Percentiles rank a stretch among this genome's conserved stretches.
These are phyloP conservation scores for Copidosoma floridanum DNA, from an alignment of 1,140 invertebrate genomes.

Conservation along the genomic window DNA sequence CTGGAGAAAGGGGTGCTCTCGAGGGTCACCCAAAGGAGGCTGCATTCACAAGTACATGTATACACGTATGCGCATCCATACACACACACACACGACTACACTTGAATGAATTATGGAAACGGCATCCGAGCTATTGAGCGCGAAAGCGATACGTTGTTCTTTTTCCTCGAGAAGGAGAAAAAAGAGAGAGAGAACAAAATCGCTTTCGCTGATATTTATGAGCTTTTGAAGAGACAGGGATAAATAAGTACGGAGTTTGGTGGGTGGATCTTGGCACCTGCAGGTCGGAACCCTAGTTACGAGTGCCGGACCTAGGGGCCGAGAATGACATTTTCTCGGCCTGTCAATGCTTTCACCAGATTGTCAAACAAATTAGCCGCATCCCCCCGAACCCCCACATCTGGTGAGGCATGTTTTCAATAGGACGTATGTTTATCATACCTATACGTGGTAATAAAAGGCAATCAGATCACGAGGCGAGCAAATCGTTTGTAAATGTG, in stretches of 20 bases:
- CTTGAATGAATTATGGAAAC: too few species aligned
- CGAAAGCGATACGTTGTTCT: too few species aligned
- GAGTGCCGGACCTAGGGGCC: conserved; percentile 58
- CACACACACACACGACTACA: too few species aligned
- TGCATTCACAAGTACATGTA: too few species aligned
- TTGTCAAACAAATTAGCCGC: neutral
- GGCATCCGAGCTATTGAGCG: too few species aligned
- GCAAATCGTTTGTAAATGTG: neutral
- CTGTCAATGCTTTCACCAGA: conserved; percentile 25
- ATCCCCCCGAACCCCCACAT: neutral
- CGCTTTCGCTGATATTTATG: too few species aligned
- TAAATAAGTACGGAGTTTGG: conserved; percentile 49
- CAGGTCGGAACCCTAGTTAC: conserved; percentile 58
- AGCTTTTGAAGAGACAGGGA: too few species aligned
- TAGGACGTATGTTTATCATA: too few species aligned
- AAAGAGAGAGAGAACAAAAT: neutral
- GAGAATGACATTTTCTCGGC: conserved; percentile 47
- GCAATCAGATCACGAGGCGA: neutral
- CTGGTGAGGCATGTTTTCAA: conserved; percentile 1
- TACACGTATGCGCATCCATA: too few species aligned
- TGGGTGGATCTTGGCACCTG: conserved; percentile 52
- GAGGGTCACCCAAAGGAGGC: too few species aligned
- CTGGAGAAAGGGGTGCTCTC: conserved; percentile 6
- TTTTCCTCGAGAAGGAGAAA: too few species aligned
- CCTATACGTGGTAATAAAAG: too few species aligned